Conservation (phyloP, 2,888 invertebrate species). For the Ophion ellenae region DNA sequence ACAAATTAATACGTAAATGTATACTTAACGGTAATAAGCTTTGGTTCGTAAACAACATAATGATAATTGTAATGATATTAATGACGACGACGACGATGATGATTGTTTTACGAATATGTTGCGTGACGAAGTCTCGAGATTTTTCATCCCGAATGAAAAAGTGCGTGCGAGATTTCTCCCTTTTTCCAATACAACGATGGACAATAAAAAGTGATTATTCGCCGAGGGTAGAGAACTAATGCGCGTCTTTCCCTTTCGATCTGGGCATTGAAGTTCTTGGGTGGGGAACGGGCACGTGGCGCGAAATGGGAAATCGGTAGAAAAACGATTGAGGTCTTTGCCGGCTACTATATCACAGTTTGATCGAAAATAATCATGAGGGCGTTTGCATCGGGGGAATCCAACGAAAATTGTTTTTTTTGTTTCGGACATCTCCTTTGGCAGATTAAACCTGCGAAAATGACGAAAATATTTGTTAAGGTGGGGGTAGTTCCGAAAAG, state of each 20-base stretch:
- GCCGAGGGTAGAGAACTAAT: constrained; percentile 2
- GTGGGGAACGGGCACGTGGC: constrained; percentile 32
- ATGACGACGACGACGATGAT: constrained; percentile 63
- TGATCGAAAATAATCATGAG: constrained; percentile 73
- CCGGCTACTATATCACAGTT: constrained; percentile 81
- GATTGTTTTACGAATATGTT: constrained; percentile 70
- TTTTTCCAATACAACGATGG: not conserved
- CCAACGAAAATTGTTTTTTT: no score
- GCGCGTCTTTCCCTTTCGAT: constrained; percentile 14
- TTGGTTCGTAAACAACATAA: constrained; percentile 83
- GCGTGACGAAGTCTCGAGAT: constrained; percentile 38
- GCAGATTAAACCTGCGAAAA: no score
- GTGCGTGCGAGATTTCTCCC: constrained; percentile 3
- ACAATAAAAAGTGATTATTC: constrained; percentile 17
- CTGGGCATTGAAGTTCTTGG: constrained; percentile 64
- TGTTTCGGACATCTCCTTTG: no score
- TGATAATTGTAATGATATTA: constrained; percentile 78
- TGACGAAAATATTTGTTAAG: no score
- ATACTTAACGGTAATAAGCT: constrained; percentile 82
- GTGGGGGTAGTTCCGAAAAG: no score
- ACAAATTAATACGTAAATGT: constrained; percentile 81
- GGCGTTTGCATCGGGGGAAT: not conserved
- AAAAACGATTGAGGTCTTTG: constrained; percentile 77
- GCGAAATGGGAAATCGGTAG: constrained; percentile 72
- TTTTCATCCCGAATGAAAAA: constrained; percentile 18